phyloP scores from a whole-genome alignment of 2,797 vertebrate genomes.

The Lagorchestes hirsutus region DNA sequence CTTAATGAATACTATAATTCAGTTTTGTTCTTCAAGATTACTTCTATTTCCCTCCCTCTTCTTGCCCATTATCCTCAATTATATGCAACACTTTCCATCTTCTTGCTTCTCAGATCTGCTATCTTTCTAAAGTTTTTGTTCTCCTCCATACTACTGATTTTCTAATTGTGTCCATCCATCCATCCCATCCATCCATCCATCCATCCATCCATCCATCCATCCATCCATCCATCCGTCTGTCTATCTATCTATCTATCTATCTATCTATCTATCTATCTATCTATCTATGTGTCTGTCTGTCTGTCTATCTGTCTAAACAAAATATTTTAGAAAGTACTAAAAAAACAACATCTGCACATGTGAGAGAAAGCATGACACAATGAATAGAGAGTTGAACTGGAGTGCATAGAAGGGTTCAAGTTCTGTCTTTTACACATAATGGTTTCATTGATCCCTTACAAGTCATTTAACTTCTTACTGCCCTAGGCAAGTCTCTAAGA shows the following conservation, averaged over 20 bases:
- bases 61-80: conserved; percentile 59
- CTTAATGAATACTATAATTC: conserved; percentile 69
- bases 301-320: not conserved
- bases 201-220: not conserved
- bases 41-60: conserved; percentile 63
- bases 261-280: not conserved
- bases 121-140: conserved; percentile 51
- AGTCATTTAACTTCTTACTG: not conserved
- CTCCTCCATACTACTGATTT: not conserved
- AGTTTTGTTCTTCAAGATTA: conserved; percentile 63
- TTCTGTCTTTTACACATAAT: not conserved
- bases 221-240: too few relatives aligned
- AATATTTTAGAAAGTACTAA: not conserved
- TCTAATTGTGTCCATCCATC: not conserved
- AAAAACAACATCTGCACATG: not conserved
- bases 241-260: not conserved
- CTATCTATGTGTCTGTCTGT: fast-evolving
- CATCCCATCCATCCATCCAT: too few relatives aligned
- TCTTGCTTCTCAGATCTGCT: conserved; percentile 44
- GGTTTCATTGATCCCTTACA: not conserved
- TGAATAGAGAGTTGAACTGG: not conserved
- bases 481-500: not conserved
- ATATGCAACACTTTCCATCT: conserved; percentile 15
- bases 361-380: not conserved
- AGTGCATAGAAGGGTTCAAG: not conserved